Evolutionary conservation across 1,140 invertebrate genomes (phyloP).

Genomic region (Trialeurodes vaporariorum): DNA sequence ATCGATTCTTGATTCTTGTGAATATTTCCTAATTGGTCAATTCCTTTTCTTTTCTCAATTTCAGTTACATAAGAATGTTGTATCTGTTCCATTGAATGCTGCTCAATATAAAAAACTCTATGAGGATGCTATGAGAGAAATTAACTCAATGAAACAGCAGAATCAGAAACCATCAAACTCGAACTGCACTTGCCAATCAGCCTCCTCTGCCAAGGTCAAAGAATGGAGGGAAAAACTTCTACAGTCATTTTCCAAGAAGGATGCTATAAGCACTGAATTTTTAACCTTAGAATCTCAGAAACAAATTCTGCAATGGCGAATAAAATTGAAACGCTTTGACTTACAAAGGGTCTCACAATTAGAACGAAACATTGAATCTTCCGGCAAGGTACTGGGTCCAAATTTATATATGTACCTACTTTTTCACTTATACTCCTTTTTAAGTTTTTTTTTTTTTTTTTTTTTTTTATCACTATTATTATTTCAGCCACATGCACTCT

Average conservation of each 20-base stretch:
- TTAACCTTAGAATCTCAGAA: background rate
- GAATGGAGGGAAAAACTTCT: background rate
- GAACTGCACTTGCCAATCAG: background rate
- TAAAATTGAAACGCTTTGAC: background rate
- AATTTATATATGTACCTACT: too few relatives aligned
- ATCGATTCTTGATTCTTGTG: too few relatives aligned
- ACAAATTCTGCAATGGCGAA: background rate
- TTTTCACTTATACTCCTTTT: too few relatives aligned
- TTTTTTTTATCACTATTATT: too few relatives aligned
- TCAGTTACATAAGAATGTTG: background rate
- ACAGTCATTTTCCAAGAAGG: background rate
- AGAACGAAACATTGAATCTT: background rate
- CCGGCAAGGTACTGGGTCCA: background rate
- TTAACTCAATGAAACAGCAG: background rate
- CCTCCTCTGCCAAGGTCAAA: background rate
- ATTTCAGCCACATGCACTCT: too few relatives aligned
- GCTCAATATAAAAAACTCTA: background rate
- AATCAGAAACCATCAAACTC: background rate
- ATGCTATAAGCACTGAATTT: background rate
- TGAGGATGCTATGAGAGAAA: background rate
- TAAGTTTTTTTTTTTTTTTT: too few relatives aligned
- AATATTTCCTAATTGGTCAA: too few relatives aligned
- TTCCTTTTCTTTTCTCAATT: too few relatives aligned
- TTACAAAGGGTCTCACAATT: background rate
- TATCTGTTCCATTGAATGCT: background rate